phyloP scores from a whole-genome alignment of 2,888 invertebrate genomes.

The Zygaena filipendulae region DNA sequence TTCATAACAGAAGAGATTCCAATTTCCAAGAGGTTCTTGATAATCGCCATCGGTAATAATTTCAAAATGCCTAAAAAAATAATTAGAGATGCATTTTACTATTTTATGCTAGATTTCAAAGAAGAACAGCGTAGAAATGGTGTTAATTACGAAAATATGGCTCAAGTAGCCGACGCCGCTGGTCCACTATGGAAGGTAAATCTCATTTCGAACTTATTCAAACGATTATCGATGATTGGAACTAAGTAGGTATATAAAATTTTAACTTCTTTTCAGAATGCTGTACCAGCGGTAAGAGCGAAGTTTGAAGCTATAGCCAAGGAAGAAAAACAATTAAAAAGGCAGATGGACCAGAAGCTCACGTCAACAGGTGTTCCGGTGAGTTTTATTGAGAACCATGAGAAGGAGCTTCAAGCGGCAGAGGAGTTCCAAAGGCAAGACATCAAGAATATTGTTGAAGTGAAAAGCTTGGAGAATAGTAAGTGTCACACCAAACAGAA shows the following conservation, averaged over 20 bases:
- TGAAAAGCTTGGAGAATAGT: conserved; percentile 32
- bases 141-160: conserved; percentile 29
- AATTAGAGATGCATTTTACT: conserved; percentile 41
- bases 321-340: conserved; percentile 25
- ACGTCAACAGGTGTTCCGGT: conserved; percentile 36
- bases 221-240: too few relatives aligned
- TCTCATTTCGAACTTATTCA: too few relatives aligned
- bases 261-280: conserved; percentile 21
- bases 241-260: too few relatives aligned
- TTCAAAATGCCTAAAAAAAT: conserved; percentile 45
- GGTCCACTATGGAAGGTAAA: conserved; percentile 46
- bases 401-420: conserved; percentile 25
- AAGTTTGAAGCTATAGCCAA: conserved; percentile 39
- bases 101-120: conserved; percentile 42
- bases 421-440: conserved; percentile 31
- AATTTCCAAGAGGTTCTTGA: too few relatives aligned
- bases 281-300: conserved; percentile 22
- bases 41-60: too few relatives aligned
- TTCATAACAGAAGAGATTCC: too few relatives aligned
- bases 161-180: conserved; percentile 40
- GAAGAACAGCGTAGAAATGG: conserved; percentile 41
- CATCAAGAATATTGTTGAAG: conserved; percentile 35
- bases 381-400: conserved; percentile 27
- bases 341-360: conserved; percentile 27
- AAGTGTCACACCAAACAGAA: too few relatives aligned